Evolutionary conservation across 1,140 invertebrate species (phyloP), one percentile per base, ranked within the genome.

Genomic region (Goniozus legneri): DNA sequence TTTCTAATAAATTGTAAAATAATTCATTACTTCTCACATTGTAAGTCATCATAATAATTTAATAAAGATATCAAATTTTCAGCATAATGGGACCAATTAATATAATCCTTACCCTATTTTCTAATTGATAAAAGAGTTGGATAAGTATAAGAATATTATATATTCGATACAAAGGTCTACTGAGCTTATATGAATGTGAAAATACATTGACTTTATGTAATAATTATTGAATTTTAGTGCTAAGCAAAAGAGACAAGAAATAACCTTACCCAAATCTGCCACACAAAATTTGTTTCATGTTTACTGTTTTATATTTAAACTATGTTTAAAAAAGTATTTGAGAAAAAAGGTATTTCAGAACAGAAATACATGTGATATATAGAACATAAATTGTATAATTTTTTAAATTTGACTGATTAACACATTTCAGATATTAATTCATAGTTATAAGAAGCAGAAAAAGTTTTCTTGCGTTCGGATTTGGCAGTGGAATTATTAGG

Each of bases 221-320:
- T 21, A 40, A 33, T 4, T 22, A 38, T 3, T 30, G 13, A 39
- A 19, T 47, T 33, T 13, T 30, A 18, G 22, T 13, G 41, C 19
- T 34, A 39, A 27, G 18, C 12, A 3, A 14, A 20, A 12, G 12
- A 14, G 24, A 44, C 10, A 32, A 41, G 27, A 14, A 34, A 38
- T 13, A 65, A 70, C 35, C 53, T 70, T 58, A 79, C 79, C 77
- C 76, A 52, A 79, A 78, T 66, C 66, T 75, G 42, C 79, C 73
- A 58, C 68, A 70, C 21, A 80, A 39, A 67, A 80, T 71, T 67
- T 79, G 77, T 54, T 78, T 71, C 80, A 80, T 79, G 62, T 71
- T 76, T 10, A 10, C 24, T 27, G 24, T 10, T 27, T 10, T 27
- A 22, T 39, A 22, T 13, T 39, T 39, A 4, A 10, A 20, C 32